Evolutionary conservation across 2,888 invertebrate genomes (phyloP).

Genomic region (Copidosoma aretas): DNA sequence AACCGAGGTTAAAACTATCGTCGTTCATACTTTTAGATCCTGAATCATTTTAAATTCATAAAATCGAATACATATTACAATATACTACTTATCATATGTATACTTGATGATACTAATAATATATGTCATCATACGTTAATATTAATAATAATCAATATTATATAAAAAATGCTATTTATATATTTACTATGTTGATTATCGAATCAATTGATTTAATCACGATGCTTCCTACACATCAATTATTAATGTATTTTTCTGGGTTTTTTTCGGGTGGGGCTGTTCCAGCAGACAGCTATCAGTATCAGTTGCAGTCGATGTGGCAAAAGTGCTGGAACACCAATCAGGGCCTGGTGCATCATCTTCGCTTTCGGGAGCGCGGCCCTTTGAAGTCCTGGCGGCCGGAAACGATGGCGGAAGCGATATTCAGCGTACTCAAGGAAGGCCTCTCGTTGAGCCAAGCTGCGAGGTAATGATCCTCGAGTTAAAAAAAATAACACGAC

Average conservation of each 20-base stretch:
- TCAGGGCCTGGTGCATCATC: slow-evolving; percentile 87
- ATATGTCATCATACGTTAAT: too few relatives aligned
- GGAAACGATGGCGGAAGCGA: slow-evolving; percentile 94
- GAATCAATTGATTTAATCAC: too few relatives aligned
- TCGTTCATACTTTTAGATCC: too few relatives aligned
- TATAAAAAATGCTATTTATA: not conserved
- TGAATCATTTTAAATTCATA: too few relatives aligned
- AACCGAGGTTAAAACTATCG: too few relatives aligned
- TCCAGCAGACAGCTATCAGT: slow-evolving; percentile 92
- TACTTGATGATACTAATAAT: too few relatives aligned
- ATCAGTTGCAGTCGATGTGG: slow-evolving; percentile 94
- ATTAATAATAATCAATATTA: too few relatives aligned
- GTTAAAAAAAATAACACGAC: too few relatives aligned
- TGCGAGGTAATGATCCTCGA: slow-evolving; percentile 69
- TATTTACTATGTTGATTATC: not conserved
- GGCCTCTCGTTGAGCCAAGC: slow-evolving; percentile 89
- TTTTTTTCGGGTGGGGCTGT: slow-evolving; percentile 57
- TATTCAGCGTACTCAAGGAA: slow-evolving; percentile 90
- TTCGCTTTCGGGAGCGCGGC: slow-evolving; percentile 89
- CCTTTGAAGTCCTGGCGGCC: slow-evolving; percentile 93
- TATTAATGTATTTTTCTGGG: slow-evolving; percentile 47
- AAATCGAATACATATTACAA: too few relatives aligned
- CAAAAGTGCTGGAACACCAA: slow-evolving; percentile 96
- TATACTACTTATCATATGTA: too few relatives aligned
- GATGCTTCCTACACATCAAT: not conserved